These are phyloP conservation scores for Latrodectus geometricus DNA, from an alignment of 1,140 invertebrate genomes.

Conservation along the genomic window DNA sequence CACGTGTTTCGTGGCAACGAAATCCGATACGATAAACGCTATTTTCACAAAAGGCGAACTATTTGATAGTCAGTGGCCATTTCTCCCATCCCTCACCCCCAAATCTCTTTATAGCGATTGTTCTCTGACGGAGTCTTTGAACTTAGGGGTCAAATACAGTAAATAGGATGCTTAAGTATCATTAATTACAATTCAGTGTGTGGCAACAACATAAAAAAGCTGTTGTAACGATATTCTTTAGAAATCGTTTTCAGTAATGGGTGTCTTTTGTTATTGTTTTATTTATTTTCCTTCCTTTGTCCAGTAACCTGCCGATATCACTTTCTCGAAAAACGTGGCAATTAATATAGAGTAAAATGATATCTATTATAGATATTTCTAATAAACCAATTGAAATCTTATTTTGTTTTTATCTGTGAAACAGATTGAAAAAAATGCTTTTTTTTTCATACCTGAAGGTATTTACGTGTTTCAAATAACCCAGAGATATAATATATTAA, in stretches of 20 bases:
- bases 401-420: too few species aligned
- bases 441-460: too few species aligned
- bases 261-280: not conserved
- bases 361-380: not conserved
- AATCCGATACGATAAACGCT: too few species aligned
- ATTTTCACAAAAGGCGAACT: too few species aligned
- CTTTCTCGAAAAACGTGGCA: not conserved
- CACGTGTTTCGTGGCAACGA: too few species aligned
- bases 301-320: not conserved
- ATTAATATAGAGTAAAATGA: not conserved
- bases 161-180: conserved; percentile 36
- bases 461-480: too few species aligned
- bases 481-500: too few species aligned
- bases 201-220: conserved; percentile 15
- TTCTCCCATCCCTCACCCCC: not conserved
- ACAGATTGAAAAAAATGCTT: too few species aligned
- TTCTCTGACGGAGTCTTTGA: conserved; percentile 45
- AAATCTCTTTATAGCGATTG: conserved; percentile 43
- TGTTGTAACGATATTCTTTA: conserved; percentile 2
- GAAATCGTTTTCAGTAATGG: not conserved
- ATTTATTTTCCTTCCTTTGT: not conserved
- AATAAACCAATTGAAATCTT: too few species aligned
- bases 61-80: too few species aligned
- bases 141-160: conserved; percentile 13
- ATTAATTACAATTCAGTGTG: conserved; percentile 31